Conservation (phyloP, 2,888 invertebrate genomes). For the Standfussiana lucernea region DNA sequence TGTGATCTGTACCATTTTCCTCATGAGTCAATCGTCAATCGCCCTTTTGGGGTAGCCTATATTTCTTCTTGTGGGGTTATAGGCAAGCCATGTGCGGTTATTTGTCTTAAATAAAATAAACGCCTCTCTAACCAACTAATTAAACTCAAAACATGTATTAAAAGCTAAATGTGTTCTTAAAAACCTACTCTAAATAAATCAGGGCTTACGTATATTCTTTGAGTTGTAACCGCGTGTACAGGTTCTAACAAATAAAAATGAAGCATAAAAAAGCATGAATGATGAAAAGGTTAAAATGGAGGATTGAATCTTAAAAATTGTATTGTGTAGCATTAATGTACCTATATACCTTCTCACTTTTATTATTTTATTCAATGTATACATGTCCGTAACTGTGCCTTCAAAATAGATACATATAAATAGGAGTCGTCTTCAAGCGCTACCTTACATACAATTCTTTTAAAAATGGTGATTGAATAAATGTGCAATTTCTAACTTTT, state of each 20-base stretch:
- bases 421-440: no score
- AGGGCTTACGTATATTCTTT: conserved; percentile 7
- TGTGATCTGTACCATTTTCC: neutral
- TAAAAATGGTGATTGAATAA: conserved; percentile 19
- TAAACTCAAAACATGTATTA: conserved; percentile 6
- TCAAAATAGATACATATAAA: neutral
- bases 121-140: conserved; percentile 21
- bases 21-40: neutral
- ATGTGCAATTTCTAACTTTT: conserved; percentile 52
- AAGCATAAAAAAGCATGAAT: neutral
- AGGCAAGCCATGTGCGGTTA: neutral
- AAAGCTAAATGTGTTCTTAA: conserved; percentile 25
- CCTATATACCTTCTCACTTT: neutral
- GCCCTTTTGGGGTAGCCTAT: neutral
- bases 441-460: neutral
- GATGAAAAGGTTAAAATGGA: conserved; percentile 12
- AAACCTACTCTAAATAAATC: neutral
- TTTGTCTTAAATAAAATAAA: neutral
- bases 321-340: neutral
- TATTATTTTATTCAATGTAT: neutral
- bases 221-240: neutral
- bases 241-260: conserved; percentile 9
- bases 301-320: conserved; percentile 4
- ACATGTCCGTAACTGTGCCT: neutral
- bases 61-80: neutral